Evolutionary conservation across 2,888 invertebrate species (phyloP).

Genomic region (Isoperla grammatica): DNA sequence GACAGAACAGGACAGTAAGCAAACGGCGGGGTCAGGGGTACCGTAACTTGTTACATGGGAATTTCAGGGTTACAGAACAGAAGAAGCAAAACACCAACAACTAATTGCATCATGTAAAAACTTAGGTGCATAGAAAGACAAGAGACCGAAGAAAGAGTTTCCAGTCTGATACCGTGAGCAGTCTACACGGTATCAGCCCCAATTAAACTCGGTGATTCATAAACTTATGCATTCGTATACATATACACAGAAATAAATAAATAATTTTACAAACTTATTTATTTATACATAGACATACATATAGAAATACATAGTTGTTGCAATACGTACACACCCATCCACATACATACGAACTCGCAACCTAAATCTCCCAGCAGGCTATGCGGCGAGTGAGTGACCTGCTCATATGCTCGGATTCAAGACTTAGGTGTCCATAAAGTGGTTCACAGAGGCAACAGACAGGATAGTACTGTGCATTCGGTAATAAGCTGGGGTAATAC

Average conservation of each 20-base stretch:
- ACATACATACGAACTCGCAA: constrained; percentile 30
- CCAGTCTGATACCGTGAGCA: too few relatives aligned
- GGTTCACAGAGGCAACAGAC: constrained; percentile 30
- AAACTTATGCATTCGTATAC: background rate
- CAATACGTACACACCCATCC: background rate
- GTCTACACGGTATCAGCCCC: too few relatives aligned
- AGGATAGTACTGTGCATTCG: constrained; percentile 29
- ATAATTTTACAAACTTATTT: background rate
- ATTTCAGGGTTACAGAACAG: too few relatives aligned
- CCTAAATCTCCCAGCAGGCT: constrained; percentile 28
- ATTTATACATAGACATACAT: background rate
- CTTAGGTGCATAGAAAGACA: too few relatives aligned
- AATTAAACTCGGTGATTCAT: too few relatives aligned
- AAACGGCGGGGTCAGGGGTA: too few relatives aligned
- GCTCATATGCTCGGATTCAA: constrained; percentile 20
- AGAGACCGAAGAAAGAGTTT: too few relatives aligned
- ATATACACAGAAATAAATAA: constrained; percentile 1
- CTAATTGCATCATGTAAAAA: too few relatives aligned
- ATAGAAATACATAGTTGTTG: too few relatives aligned
- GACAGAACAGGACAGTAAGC: too few relatives aligned
- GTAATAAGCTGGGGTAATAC: constrained; percentile 30
- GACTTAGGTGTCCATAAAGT: constrained; percentile 33
- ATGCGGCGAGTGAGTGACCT: constrained; percentile 16
- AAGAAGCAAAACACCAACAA: too few relatives aligned
- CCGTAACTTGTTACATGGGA: too few relatives aligned